Evolutionary conservation across 2,888 invertebrate species (phyloP), one percentile per base, ranked within the genome.

Genomic region (Caradrina kadenii): DNA sequence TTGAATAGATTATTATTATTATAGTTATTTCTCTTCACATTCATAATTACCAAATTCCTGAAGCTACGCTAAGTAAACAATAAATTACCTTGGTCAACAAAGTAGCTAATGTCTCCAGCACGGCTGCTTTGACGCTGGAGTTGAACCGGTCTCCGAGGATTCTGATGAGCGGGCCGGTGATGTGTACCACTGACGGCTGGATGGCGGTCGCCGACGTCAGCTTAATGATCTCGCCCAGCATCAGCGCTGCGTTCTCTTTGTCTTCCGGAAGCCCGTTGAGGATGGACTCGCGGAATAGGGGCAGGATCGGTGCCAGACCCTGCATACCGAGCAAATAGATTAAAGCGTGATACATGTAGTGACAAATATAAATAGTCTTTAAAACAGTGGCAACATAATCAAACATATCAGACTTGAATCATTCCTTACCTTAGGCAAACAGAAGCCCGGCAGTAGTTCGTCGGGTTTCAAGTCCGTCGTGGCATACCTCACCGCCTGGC

Each of bases 131-230:
- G 0, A 99, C 99, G 86, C 98, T 98, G 87, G 98, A 97, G 87
- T 98, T 98, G 93, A 99, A 99, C 73, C 99, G 96, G 93, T 99
- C 99, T 13, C 99, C 99, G 63, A 99, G 97, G 91, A 99, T 99
- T 87, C 99, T 97, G 94, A 99, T 99, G 76, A 99, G 96, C 0
- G 99, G 99, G 0, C 99, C 99, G 6, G 99, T 99, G 86, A 99
- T 99, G 91, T 99, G 98, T 74, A 99, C 98, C 5, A 99, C 99
- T 60, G 99, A 99, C 0, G 99, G 98, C 92, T 99, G 99, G 68
- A 99, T 95, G 7, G 99, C 98, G 63, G 97, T 96, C 0, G 99
- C 97, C 79, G 98, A 98, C 8, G 99, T 99, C 72, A 98, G 94
- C 87, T 96, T 96, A 88, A 99, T 98, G 19, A 98, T 97, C 90